phyloP scores from a whole-genome alignment of 2,888 invertebrate species.

The Aspidapion aeneum region DNA sequence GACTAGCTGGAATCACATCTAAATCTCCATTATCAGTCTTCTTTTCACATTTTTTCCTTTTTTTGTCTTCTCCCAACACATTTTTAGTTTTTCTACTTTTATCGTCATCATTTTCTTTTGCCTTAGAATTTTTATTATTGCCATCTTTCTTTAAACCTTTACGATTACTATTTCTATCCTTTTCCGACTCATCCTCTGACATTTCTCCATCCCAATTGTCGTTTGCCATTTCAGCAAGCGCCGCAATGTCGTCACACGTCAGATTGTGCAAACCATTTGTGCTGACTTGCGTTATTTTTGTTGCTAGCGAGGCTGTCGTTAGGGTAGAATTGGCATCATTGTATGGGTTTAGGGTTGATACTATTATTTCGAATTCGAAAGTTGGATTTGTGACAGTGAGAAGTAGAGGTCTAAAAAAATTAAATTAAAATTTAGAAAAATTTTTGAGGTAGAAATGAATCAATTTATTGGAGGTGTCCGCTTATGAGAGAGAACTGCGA shows the following conservation, averaged over 20 bases:
- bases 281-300: slow-evolving; percentile 43
- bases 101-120: slow-evolving; percentile 18
- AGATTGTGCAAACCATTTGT: slow-evolving; percentile 26
- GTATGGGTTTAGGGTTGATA: slow-evolving; percentile 71
- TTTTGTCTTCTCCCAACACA: neutral
- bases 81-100: slow-evolving; percentile 2
- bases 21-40: slow-evolving; percentile 6
- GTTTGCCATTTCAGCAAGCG: slow-evolving; percentile 29
- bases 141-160: neutral
- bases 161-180: neutral
- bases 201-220: slow-evolving; percentile 38
- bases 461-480: no score
- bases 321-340: slow-evolving; percentile 43
- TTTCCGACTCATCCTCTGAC: slow-evolving; percentile 15
- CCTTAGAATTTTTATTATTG: slow-evolving; percentile 16
- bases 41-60: slow-evolving; percentile 1
- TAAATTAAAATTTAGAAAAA: slow-evolving; percentile 7
- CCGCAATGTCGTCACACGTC: slow-evolving; percentile 35
- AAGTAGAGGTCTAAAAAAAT: slow-evolving; percentile 64
- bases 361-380: slow-evolving; percentile 76
- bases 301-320: slow-evolving; percentile 30
- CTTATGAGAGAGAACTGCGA: no score
- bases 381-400: slow-evolving; percentile 67
- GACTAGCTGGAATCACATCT: slow-evolving; percentile 48
- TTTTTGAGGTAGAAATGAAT: neutral